These are phyloP conservation scores for Ptyas mucosa DNA, from an alignment of 2,113 vertebrate species.

Conservation along the genomic window DNA sequence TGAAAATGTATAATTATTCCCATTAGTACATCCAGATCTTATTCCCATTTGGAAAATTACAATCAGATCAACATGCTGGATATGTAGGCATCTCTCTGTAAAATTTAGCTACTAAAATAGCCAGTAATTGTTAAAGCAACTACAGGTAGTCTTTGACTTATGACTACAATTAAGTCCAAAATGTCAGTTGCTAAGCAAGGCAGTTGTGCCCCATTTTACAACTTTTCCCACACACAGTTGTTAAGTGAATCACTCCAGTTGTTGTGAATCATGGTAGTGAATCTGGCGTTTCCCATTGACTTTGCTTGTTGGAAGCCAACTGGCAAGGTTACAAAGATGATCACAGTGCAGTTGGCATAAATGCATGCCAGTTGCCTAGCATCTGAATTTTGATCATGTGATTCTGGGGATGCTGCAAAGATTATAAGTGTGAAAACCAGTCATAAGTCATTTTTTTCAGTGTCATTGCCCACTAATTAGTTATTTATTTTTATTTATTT, in stretches of 20 bases:
- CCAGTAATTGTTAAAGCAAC: neutral
- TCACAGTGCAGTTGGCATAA: neutral
- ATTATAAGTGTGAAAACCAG: neutral
- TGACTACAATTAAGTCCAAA: neutral
- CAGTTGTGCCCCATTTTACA: neutral
- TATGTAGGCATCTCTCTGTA: neutral
- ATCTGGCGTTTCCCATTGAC: neutral
- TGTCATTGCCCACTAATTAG: neutral
- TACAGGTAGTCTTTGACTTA: neutral
- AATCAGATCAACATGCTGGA: neutral
- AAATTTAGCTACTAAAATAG: neutral
- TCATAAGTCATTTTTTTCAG: neutral
- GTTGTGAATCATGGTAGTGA: neutral
- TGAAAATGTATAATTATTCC: neutral
- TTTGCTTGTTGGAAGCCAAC: neutral
- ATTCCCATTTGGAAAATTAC: neutral
- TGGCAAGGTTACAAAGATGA: neutral
- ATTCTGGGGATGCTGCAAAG: neutral
- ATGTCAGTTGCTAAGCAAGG: neutral
- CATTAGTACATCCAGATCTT: neutral
- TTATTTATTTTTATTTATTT: too few species aligned
- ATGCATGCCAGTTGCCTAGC: neutral
- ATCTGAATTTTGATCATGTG: neutral
- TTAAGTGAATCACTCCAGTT: neutral
- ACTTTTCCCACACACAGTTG: neutral